Evolutionary conservation across 2,888 invertebrate genomes (phyloP), one percentile per base, ranked within the genome.

Genomic region (Hoplodrina blanda): DNA sequence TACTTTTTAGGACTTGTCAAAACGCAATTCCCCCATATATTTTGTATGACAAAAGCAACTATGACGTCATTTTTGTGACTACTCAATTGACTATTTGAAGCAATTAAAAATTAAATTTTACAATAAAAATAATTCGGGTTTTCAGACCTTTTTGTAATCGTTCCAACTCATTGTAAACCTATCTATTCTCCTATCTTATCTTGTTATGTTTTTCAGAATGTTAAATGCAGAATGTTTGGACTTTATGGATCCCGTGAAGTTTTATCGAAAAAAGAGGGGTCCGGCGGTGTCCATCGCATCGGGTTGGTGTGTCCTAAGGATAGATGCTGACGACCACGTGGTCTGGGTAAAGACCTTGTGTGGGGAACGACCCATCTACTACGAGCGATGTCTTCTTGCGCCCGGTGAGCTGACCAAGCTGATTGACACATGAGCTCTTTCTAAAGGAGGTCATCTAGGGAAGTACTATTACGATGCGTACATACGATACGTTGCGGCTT

Each of bases 281-380:
- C 95, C 95, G 6, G 95, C 95, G 5, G 78, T 94, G 53, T 92
- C 94, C 2, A 86, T 95, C 0, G 95, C 95, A n/a, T 80, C 84
- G 0, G 95, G 95, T 33, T 96, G 94, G 94, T 92, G 92, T 81
- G 94, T 94, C 75, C 10, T 88, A 56, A 80, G 94, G 0, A 88
- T 95, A 0, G 95, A 96, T 78, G 89, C 95, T 0, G 95, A 95
- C 57, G 92, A 94, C 33, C 95, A 95, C 82, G 90, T 88, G 7
- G 92, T 69, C 6, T 95, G 88, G 78, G 78, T 95, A 11, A 89
- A 89, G 76, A 94, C 94, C 0, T 65, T 89, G 85, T 84, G 87
- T 64, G 95, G 94, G 2, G 95, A 94, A 52, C 89, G 88, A 73
- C 94, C 95, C 0, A 91, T 96, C 1, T 95, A 94, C 87, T 96